Conservation (phyloP, 2,797 vertebrate species). For the Garrulus glandarius region DNA sequence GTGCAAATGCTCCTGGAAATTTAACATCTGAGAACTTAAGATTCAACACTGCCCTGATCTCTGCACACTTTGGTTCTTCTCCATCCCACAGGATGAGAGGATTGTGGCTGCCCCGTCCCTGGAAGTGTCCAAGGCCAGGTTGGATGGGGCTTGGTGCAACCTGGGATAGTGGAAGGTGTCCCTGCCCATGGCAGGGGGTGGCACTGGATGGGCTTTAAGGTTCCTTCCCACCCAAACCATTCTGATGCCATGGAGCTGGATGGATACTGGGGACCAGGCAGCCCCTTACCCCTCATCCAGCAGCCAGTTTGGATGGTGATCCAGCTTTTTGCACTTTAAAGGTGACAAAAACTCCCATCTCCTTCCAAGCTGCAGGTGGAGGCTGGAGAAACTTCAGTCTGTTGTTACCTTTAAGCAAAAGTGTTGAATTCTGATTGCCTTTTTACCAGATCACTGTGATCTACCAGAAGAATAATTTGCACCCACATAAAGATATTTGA, state of each 20-base stretch:
- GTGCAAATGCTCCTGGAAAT: background rate
- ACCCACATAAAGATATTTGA: background rate
- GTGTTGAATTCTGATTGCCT: background rate
- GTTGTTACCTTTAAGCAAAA: background rate
- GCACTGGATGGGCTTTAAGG: fast-evolving
- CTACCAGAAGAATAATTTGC: background rate
- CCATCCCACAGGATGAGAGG: background rate
- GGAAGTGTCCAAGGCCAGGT: fast-evolving
- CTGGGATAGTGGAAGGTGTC: background rate
- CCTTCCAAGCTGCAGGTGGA: background rate
- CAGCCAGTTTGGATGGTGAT: fast-evolving
- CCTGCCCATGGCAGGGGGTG: background rate
- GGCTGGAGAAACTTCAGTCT: background rate
- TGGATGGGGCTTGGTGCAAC: fast-evolving
- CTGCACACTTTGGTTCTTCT: background rate
- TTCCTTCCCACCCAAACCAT: background rate
- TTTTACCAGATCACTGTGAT: background rate
- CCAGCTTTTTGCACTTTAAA: background rate
- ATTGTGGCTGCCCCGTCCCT: background rate
- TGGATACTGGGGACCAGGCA: background rate
- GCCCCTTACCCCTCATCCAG: background rate
- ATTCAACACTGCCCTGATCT: background rate
- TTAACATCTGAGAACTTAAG: background rate
- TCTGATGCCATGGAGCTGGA: background rate
- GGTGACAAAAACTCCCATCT: background rate